Percentiles rank a stretch among this genome's conserved stretches.
These are phyloP conservation scores for Sinocyclocheilus grahami DNA, from an alignment of 2,113 vertebrate genomes.

Conservation along the genomic window DNA sequence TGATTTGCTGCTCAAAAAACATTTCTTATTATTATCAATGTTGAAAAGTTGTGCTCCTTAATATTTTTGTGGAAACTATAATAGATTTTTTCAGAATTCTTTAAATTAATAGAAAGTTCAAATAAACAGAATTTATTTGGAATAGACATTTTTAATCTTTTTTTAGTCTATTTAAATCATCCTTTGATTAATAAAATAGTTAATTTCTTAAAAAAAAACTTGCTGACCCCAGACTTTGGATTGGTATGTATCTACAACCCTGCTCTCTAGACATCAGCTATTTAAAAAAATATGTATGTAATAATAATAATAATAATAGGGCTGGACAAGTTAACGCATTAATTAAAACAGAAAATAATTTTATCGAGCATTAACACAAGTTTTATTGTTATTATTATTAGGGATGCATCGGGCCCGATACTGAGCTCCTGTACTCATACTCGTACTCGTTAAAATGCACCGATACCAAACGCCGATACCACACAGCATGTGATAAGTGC, in stretches of 20 bases:
- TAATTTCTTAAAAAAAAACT: background rate
- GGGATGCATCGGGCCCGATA: too few species aligned
- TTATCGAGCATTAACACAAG: too few species aligned
- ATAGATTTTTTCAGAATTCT: background rate
- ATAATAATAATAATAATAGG: too few species aligned
- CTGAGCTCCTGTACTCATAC: too few species aligned
- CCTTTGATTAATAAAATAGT: background rate
- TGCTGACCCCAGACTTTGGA: too few species aligned
- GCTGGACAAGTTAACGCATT: too few species aligned
- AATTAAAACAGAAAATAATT: too few species aligned
- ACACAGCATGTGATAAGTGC: too few species aligned
- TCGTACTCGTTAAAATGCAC: too few species aligned
- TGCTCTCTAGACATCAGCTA: background rate
- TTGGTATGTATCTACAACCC: background rate
- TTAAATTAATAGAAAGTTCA: background rate
- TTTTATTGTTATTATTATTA: too few species aligned
- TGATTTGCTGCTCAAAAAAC: background rate
- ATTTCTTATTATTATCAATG: background rate
- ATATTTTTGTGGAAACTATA: background rate
- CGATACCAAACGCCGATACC: too few species aligned
- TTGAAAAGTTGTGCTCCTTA: background rate
- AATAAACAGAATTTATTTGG: background rate
- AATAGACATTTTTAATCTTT: too few species aligned
- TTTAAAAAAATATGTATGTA: background rate
- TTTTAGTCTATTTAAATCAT: background rate